Evolutionary conservation across 2,797 vertebrate genomes (phyloP).

Genomic region (Ptychobarbus kaznakovi): DNA sequence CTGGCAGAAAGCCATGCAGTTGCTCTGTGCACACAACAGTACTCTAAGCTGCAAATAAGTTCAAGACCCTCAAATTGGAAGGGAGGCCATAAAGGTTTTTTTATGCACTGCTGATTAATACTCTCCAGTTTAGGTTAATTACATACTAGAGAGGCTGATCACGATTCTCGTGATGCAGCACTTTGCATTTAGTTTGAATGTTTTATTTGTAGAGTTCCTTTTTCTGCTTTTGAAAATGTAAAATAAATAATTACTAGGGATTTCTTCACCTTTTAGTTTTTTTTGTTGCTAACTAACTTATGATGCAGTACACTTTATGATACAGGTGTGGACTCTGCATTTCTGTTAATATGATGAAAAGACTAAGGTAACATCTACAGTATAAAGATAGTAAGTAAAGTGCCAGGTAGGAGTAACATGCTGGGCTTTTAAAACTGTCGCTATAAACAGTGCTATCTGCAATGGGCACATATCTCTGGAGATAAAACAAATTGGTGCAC

Average conservation of each 20-base stretch:
- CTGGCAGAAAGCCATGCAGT: slow-evolving; percentile 50
- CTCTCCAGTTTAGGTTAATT: slow-evolving; percentile 45
- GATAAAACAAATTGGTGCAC: not conserved
- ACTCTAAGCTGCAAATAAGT: slow-evolving; percentile 38
- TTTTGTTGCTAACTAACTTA: not conserved
- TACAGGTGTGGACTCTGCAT: not conserved
- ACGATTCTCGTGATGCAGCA: slow-evolving; percentile 13
- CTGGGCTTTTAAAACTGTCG: not conserved
- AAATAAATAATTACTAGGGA: not conserved
- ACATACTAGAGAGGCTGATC: slow-evolving; percentile 16
- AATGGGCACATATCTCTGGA: not conserved
- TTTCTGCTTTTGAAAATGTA: not conserved
- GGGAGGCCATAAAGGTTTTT: slow-evolving; percentile 5
- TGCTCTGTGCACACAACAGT: slow-evolving; percentile 30
- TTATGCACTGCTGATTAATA: slow-evolving; percentile 35
- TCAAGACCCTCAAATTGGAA: slow-evolving; percentile 34
- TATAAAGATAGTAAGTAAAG: not conserved
- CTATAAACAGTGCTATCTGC: not conserved
- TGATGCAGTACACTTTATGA: not conserved
- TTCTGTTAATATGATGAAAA: not conserved
- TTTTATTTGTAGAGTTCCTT: slow-evolving; percentile 5
- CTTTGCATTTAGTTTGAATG: slow-evolving; percentile 14
- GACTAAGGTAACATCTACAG: not conserved
- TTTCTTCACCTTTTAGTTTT: not conserved
- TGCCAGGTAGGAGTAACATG: not conserved